These are phyloP conservation scores for Hestina assimilis DNA, from an alignment of 1,140 invertebrate genomes.

Conservation along the genomic window DNA sequence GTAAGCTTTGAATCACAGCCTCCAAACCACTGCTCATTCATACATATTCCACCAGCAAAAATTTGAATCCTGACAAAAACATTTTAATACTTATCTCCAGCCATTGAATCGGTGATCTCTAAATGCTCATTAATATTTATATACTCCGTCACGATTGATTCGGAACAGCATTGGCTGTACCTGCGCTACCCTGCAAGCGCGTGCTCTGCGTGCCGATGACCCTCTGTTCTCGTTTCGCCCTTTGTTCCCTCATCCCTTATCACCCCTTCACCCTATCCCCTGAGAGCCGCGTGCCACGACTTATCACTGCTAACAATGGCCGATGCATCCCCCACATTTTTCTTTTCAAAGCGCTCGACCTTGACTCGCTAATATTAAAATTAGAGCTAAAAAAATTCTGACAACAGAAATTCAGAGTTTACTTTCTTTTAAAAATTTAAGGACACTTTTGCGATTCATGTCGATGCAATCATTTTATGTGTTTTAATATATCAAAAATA, in stretches of 20 bases:
- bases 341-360: background rate
- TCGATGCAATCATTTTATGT: too few relatives aligned
- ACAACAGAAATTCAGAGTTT: background rate
- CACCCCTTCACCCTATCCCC: constrained; percentile 1
- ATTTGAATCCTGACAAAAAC: background rate
- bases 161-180: constrained; percentile 10
- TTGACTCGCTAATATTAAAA: constrained; percentile 12
- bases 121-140: constrained; percentile 24
- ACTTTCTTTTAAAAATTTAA: too few relatives aligned
- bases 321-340: background rate
- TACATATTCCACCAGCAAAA: background rate
- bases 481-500: too few relatives aligned
- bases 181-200: constrained; percentile 1
- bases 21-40: too few relatives aligned
- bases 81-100: background rate
- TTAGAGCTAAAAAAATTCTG: background rate
- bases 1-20: background rate
- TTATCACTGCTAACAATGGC: constrained; percentile 25
- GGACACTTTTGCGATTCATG: too few relatives aligned
- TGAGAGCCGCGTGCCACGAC: constrained; percentile 9
- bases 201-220: constrained; percentile 25
- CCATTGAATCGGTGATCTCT: constrained; percentile 18
- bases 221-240: constrained; percentile 14
- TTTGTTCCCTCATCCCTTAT: constrained; percentile 9
- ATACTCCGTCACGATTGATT: constrained; percentile 26